A percentile compares a stretch with the other conserved stretches of the same genome.
phyloP scores from a whole-genome alignment of 2,797 vertebrate genomes.

The Novumbra hubbsi region DNA sequence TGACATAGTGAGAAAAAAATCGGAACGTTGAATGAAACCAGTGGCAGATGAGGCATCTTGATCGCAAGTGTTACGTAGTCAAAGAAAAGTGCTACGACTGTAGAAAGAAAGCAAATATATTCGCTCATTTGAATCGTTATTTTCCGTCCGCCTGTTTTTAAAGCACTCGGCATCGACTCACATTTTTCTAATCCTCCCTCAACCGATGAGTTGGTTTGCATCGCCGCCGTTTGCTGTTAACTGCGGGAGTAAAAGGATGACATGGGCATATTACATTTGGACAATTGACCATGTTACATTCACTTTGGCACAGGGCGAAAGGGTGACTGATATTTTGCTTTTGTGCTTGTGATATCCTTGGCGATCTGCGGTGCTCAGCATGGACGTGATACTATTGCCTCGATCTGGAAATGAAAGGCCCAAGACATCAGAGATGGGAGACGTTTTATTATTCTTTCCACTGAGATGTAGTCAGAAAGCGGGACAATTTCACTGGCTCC shows the following conservation, averaged over 20 bases:
- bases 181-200: not conserved
- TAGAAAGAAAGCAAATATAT: not conserved
- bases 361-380: conserved; percentile 43
- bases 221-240: conserved; percentile 28
- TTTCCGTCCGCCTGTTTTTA: not conserved
- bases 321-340: conserved; percentile 66
- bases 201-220: not conserved
- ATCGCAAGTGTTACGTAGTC: not conserved
- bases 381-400: conserved; percentile 46
- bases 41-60: not conserved
- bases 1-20: conserved; percentile 16
- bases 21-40: not conserved
- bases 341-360: conserved; percentile 67
- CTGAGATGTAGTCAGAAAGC: conserved; percentile 29
- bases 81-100: not conserved
- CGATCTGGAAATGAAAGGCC: conserved; percentile 43
- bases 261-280: conserved; percentile 59
- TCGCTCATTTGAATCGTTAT: not conserved
- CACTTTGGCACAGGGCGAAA: conserved; percentile 62
- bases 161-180: not conserved
- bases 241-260: conserved; percentile 50
- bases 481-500: conserved; percentile 22
- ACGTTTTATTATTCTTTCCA: conserved; percentile 44
- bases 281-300: conserved; percentile 64
- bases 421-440: conserved; percentile 55